Percentiles rank a stretch among this genome's conserved stretches.
Conservation (phyloP, 53 echinoderm and acorn worm genomes). For the Mesocentrotus franciscanus region DNA sequence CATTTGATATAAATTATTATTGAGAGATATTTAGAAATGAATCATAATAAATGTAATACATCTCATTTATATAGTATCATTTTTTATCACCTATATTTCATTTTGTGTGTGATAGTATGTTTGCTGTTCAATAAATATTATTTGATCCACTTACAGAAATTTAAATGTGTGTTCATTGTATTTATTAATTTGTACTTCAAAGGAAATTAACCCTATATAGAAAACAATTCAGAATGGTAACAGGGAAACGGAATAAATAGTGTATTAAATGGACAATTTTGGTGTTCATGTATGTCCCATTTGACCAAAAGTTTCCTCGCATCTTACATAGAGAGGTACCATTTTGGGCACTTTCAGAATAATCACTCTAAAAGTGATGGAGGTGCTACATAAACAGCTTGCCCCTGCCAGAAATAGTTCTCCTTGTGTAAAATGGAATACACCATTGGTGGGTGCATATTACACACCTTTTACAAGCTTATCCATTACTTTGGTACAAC, state of each 20-base stretch:
- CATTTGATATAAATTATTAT: neutral
- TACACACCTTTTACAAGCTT: too few relatives aligned
- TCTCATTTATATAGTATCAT: neutral
- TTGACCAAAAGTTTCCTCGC: too few relatives aligned
- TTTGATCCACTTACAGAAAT: neutral
- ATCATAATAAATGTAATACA: constrained; percentile 2
- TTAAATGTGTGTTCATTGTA: neutral
- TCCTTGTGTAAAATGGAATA: too few relatives aligned
- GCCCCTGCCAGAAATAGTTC: too few relatives aligned
- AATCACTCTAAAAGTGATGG: too few relatives aligned
- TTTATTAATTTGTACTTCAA: neutral
- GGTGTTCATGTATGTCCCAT: too few relatives aligned
- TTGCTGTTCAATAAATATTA: constrained; percentile 35
- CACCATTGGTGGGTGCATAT: too few relatives aligned
- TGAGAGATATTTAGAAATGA: neutral
- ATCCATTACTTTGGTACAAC: too few relatives aligned
- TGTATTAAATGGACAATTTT: neutral
- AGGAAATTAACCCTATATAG: neutral
- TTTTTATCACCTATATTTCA: neutral
- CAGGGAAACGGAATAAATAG: neutral
- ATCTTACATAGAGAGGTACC: too few relatives aligned
- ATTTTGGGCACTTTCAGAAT: too few relatives aligned
- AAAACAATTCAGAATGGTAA: neutral
- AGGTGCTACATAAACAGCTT: too few relatives aligned
- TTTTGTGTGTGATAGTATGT: neutral